A percentile compares a stretch with the other conserved stretches of the same genome.
These are phyloP conservation scores for Cotesia chilonis DNA, from an alignment of 1,140 invertebrate genomes.

Conservation along the genomic window DNA sequence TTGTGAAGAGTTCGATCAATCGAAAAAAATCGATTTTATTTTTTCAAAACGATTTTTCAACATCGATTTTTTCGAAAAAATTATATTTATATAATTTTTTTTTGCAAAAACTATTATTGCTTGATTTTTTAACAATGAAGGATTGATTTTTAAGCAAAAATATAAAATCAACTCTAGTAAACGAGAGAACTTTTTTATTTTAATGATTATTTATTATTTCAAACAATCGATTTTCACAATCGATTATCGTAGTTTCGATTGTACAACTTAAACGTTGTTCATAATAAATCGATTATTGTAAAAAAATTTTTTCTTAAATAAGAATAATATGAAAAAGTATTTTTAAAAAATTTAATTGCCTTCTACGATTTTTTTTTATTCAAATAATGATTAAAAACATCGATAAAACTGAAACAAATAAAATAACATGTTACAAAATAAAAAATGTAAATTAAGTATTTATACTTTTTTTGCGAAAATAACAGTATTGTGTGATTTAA, in stretches of 20 bases:
- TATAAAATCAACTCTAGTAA: too few species aligned
- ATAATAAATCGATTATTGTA: slow-evolving; percentile 2
- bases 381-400: neutral
- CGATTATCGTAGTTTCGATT: slow-evolving; percentile 9
- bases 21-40: too few species aligned
- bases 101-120: too few species aligned
- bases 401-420: too few species aligned
- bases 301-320: slow-evolving; percentile 9
- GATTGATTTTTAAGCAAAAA: too few species aligned
- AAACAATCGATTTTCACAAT: slow-evolving; percentile 9
- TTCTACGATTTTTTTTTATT: neutral
- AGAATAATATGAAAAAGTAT: neutral
- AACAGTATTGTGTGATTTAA: neutral
- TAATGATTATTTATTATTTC: neutral
- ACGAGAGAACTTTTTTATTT: too few species aligned
- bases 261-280: slow-evolving; percentile 4
- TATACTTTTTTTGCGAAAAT: neutral
- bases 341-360: neutral
- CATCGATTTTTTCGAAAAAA: too few species aligned
- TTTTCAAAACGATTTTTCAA: too few species aligned
- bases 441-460: neutral
- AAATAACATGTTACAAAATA: too few species aligned
- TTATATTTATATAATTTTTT: too few species aligned
- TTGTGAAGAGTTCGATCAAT: too few species aligned
- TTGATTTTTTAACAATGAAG: too few species aligned